These are phyloP conservation scores for Virgularia gustaviana DNA, from an alignment of 92 coral and sea anemone genomes.

Conservation along the genomic window DNA sequence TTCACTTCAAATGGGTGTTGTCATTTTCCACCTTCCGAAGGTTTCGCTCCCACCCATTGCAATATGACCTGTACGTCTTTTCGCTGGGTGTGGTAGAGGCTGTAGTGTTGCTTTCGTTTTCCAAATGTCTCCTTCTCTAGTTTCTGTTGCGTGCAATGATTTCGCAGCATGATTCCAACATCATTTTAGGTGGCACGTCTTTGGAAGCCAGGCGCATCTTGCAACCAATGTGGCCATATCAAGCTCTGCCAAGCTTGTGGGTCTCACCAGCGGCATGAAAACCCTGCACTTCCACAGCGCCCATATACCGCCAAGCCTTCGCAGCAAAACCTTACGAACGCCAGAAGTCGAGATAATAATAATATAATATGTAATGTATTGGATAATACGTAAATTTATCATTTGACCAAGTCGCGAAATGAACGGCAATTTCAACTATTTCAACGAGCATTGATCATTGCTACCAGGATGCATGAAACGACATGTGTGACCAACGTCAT, in stretches of 20 bases:
- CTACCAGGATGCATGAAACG: too few relatives aligned
- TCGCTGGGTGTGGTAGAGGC: conserved; percentile 37
- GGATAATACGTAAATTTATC: too few relatives aligned
- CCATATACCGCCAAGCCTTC: neutral
- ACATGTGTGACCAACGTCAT: too few relatives aligned
- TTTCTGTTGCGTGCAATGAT: neutral
- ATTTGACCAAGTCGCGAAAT: too few relatives aligned
- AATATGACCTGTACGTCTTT: conserved; percentile 61
- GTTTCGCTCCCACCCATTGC: conserved; percentile 39
- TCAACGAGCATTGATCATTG: too few relatives aligned
- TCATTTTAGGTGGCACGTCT: conserved; percentile 33
- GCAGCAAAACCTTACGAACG: too few relatives aligned
- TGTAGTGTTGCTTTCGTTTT: neutral
- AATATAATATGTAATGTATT: too few relatives aligned
- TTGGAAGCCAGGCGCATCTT: conserved; percentile 42
- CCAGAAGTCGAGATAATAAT: too few relatives aligned
- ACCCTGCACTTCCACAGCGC: too few relatives aligned
- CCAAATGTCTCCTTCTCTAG: neutral
- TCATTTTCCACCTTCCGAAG: conserved; percentile 38
- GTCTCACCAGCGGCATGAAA: neutral
- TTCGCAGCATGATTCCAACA: neutral
- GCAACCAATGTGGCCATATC: conserved; percentile 40
- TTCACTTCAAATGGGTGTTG: conserved; percentile 28
- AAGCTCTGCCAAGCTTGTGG: conserved; percentile 53
- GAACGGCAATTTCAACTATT: too few relatives aligned